Evolutionary conservation across 2,888 invertebrate genomes (phyloP).

Genomic region (Ormyrus rosae): DNA sequence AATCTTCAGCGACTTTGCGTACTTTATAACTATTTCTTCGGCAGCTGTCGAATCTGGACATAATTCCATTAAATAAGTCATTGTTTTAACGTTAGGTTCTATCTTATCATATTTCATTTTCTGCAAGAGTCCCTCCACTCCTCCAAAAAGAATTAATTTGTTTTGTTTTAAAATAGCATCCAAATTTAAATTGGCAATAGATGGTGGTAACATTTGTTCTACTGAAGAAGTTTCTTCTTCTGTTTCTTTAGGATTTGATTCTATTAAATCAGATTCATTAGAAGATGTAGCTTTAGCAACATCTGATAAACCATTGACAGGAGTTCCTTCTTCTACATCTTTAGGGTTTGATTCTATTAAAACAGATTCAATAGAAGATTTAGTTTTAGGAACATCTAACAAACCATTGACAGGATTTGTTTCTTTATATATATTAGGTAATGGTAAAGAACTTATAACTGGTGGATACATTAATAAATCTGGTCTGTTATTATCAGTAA

Average conservation of each 20-base stretch:
- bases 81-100: constrained; percentile 86
- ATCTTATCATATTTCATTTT: constrained; percentile 84
- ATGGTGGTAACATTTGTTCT: constrained; percentile 15
- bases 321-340: too few relatives aligned
- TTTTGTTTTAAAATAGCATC: constrained; percentile 76
- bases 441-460: constrained; percentile 59
- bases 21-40: constrained; percentile 83
- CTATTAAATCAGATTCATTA: neutral
- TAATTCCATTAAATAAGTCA: constrained; percentile 85
- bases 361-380: neutral
- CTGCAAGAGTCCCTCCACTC: constrained; percentile 84
- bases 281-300: neutral
- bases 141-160: constrained; percentile 87
- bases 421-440: constrained; percentile 74
- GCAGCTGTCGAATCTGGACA: constrained; percentile 82
- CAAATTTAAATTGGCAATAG: constrained; percentile 55
- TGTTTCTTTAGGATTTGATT: neutral
- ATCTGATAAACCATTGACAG: neutral
- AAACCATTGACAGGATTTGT: neutral
- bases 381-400: neutral
- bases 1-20: constrained; percentile 80
- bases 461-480: constrained; percentile 80
- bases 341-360: too few relatives aligned
- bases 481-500: constrained; percentile 76
- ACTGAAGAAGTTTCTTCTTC: neutral